Conservation (phyloP, 2,888 invertebrate genomes). For the Nymphalis urticae region DNA sequence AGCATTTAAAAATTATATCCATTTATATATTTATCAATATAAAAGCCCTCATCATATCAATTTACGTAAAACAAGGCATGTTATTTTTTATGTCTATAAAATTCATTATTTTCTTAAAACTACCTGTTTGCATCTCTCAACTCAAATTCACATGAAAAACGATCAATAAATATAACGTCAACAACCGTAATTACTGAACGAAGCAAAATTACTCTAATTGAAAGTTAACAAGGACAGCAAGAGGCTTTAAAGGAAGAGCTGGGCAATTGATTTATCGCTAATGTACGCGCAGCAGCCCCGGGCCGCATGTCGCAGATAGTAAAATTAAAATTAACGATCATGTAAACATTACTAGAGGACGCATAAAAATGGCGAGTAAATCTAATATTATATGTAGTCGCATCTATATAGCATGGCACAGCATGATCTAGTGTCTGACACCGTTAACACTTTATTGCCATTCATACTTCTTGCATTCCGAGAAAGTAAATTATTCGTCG, state of each 20-base stretch:
- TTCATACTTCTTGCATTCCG: constrained; percentile 72
- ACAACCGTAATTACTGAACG: constrained; percentile 39
- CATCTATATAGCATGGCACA: constrained; percentile 43
- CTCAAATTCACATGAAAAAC: constrained; percentile 29
- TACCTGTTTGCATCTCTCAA: constrained; percentile 14
- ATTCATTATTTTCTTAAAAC: constrained; percentile 9
- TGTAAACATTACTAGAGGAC: constrained; percentile 73
- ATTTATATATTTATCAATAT: too few relatives aligned
- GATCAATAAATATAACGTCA: constrained; percentile 36
- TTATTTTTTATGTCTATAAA: too few relatives aligned
- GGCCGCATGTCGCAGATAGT: constrained; percentile 54
- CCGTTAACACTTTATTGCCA: constrained; percentile 72
- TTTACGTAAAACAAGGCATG: too few relatives aligned
- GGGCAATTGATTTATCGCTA: constrained; percentile 63
- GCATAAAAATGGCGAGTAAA: constrained; percentile 72
- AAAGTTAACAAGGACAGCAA: constrained; percentile 39
- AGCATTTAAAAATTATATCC: too few relatives aligned
- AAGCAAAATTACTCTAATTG: constrained; percentile 38
- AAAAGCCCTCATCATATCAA: too few relatives aligned
- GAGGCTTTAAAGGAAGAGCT: constrained; percentile 30
- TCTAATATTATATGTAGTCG: constrained; percentile 52
- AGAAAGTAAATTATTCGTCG: constrained; percentile 74
- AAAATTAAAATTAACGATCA: constrained; percentile 77
- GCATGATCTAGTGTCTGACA: constrained; percentile 54
- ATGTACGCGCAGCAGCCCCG: constrained; percentile 55